Percentiles rank a stretch among this genome's conserved stretches.
Evolutionary conservation across 2,797 vertebrate species (phyloP).

Genomic region (Pampus argenteus): DNA sequence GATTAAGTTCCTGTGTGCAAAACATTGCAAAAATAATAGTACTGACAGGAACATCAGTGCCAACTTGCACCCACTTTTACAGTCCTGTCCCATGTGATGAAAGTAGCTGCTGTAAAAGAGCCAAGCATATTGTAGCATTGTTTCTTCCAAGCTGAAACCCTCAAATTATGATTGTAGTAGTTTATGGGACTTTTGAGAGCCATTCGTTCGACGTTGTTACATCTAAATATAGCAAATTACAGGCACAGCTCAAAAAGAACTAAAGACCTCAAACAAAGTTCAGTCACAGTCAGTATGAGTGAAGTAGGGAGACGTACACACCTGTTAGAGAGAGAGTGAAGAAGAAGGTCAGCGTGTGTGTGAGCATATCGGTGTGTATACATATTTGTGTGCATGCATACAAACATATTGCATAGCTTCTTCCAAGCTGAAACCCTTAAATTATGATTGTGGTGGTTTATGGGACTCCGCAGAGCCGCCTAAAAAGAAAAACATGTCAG

Average conservation of each 20-base stretch:
- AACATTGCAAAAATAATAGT: slow-evolving; percentile 26
- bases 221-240: slow-evolving; percentile 57
- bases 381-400: too few relatives aligned
- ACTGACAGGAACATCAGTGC: slow-evolving; percentile 11
- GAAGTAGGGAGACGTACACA: too few relatives aligned
- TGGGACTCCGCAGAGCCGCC: slow-evolving; percentile 11
- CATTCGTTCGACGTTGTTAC: slow-evolving; percentile 58
- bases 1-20: slow-evolving; percentile 36
- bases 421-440: slow-evolving; percentile 1
- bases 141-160: slow-evolving; percentile 14
- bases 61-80: slow-evolving; percentile 19
- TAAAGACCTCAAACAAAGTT: slow-evolving; percentile 57
- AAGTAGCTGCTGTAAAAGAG: slow-evolving; percentile 38
- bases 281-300: too few relatives aligned
- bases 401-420: neutral
- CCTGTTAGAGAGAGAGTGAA: too few relatives aligned
- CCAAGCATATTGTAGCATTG: neutral
- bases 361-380: too few relatives aligned
- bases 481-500: slow-evolving; percentile 55
- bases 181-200: slow-evolving; percentile 27
- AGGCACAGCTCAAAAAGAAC: slow-evolving; percentile 39
- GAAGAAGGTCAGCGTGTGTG: too few relatives aligned
- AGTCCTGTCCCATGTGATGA: neutral
- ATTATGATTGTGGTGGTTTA: slow-evolving; percentile 37
- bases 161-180: slow-evolving; percentile 26